phyloP scores from a whole-genome alignment of 2,113 vertebrate genomes.

The Genyomyrus donnyi region DNA sequence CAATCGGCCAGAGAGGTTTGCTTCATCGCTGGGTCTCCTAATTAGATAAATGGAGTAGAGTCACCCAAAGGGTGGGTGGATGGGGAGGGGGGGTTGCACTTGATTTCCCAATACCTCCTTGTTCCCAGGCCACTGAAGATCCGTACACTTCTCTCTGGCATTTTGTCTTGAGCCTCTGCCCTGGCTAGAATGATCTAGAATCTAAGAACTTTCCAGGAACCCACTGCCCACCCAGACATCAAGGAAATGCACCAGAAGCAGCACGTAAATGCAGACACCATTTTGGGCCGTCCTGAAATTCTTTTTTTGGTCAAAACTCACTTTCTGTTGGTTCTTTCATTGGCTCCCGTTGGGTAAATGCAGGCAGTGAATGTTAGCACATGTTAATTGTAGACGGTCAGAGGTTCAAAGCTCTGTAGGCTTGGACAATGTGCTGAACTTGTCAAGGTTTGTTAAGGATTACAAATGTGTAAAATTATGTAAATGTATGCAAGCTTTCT shows the following conservation, averaged over 20 bases:
- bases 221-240: neutral
- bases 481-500: neutral
- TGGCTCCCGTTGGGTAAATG: neutral
- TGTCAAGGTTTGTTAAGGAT: neutral
- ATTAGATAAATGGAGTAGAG: neutral
- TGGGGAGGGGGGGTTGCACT: neutral
- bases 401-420: neutral
- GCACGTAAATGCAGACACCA: neutral
- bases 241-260: neutral
- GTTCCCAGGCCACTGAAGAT: neutral
- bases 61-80: neutral
- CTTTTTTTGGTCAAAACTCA: neutral
- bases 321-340: neutral
- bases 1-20: conserved; percentile 1
- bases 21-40: neutral
- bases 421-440: neutral
- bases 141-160: neutral
- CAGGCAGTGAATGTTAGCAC: neutral
- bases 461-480: neutral
- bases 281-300: neutral
- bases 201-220: neutral
- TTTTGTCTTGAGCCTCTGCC: neutral
- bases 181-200: neutral
- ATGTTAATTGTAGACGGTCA: neutral
- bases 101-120: conserved; percentile 5